Base-by-base conservation (phyloP, 2,797 vertebrate genomes). In the Myotis daubentonii region DNA sequence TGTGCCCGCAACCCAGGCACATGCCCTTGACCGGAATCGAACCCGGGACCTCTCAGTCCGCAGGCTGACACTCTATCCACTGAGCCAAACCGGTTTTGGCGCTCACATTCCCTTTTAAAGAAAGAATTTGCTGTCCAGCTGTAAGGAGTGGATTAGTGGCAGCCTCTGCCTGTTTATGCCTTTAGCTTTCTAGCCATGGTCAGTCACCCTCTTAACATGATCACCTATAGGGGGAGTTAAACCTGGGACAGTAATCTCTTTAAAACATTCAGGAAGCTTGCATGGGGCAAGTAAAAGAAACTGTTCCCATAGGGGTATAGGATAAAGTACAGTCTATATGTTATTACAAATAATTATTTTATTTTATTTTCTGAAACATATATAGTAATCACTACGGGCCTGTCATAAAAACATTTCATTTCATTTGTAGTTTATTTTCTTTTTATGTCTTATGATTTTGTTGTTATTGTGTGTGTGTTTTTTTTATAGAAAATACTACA, bases 401-500 rank as follows among this genome's bases (percentile, higher is more conserved):
- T 82, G 16, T 66, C 36, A 47, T 36, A 60, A 91, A 94, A 92
- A 79, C 90, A 22, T 68, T 2, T 87, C 17, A 80, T 94, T 91
- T 83, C 71, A 83, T 74, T 94, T 93, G 9, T 79, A 86, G 22
- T 85, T 95, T 62, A 66, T 85, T 70, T 95, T 96, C 49, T 94
- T 55, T 62, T 1, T 20, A n/a, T 92, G 16, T 92, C 68, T 95
- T 87, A 51, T 0, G 57, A 55, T 44, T 94, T 85, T 96, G 28
- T 62, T 62, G 28, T 30, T 62, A 15, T 30, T 57, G 22, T 89
- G 3, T 89, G 57, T 91, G 0, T 36, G 95, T 96, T 98, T 98
- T 92, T 97, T 96, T 98, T 96, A 96, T 97, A 99, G 99, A 99
- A 99, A 99, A 99, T 99, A 98, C 98, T 99, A 91, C 99, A 99